These are phyloP conservation scores for Elephas maximus DNA, from an alignment of 2,113 vertebrate species.

Conservation along the genomic window DNA sequence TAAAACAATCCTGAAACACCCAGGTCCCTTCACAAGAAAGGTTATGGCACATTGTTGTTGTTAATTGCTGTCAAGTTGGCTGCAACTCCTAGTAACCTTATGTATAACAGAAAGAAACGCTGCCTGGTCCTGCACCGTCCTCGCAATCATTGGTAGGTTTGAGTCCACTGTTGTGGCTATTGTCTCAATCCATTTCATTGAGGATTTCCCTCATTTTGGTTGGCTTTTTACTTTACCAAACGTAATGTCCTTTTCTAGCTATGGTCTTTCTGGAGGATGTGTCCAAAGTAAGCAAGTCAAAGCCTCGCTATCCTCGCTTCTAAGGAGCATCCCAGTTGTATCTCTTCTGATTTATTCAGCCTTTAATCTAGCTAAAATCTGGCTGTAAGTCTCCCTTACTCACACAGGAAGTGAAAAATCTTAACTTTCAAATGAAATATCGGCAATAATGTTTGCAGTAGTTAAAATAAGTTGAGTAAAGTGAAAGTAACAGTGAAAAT, in stretches of 20 bases:
- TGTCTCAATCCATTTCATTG: not conserved
- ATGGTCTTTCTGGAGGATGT: not conserved
- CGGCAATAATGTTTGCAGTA: not conserved
- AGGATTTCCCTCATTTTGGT: not conserved
- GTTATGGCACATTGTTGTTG: not conserved
- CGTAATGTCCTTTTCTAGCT: not conserved
- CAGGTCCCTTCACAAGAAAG: not conserved
- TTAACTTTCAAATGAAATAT: not conserved
- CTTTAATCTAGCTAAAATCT: not conserved
- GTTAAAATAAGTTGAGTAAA: not conserved
- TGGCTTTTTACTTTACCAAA: not conserved
- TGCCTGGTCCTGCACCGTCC: not conserved
- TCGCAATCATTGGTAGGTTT: not conserved
- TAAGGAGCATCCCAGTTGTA: not conserved
- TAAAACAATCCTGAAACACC: not conserved
- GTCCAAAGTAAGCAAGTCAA: not conserved
- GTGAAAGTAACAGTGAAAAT: conserved; percentile 16
- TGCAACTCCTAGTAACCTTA: too few species aligned
- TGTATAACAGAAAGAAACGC: too few species aligned
- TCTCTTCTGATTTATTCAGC: too few species aligned
- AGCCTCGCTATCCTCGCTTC: not conserved
- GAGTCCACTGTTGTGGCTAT: not conserved
- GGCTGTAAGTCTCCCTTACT: not conserved
- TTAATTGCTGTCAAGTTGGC: too few species aligned
- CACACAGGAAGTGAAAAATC: not conserved